Percentiles rank a stretch among this genome's conserved stretches.
Evolutionary conservation across 2,113 vertebrate species (phyloP).

Genomic region (Gyps fulvus): DNA sequence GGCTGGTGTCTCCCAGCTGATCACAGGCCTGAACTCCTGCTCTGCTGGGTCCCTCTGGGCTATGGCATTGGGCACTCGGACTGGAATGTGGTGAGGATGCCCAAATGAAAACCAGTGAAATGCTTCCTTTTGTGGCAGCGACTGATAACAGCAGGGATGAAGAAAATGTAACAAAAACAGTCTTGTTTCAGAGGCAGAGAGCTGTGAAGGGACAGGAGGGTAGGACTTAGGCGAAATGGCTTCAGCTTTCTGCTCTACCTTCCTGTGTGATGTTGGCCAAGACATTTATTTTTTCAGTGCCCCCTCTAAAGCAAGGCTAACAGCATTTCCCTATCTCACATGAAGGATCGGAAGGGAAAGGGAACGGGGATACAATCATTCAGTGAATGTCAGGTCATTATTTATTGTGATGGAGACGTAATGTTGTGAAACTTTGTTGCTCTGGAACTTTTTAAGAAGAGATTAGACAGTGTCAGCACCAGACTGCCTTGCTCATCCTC

Average conservation of each 20-base stretch:
- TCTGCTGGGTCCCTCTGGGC: neutral
- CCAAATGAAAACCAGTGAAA: neutral
- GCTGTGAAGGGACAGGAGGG: neutral
- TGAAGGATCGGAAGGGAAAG: neutral
- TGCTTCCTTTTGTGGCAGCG: neutral
- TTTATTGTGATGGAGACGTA: neutral
- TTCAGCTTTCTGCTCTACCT: neutral
- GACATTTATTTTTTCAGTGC: neutral
- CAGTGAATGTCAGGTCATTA: constrained; percentile 24
- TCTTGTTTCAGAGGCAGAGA: neutral
- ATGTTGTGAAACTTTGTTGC: neutral
- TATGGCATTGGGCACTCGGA: fast-evolving
- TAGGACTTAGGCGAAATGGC: neutral
- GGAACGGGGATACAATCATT: neutral
- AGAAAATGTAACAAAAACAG: neutral
- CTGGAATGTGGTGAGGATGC: neutral
- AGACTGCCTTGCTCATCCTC: neutral
- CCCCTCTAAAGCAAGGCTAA: neutral
- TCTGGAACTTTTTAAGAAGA: neutral
- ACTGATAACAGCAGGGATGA: neutral
- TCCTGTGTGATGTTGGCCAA: neutral
- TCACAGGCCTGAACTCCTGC: neutral
- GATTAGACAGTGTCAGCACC: neutral
- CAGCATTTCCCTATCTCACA: neutral
- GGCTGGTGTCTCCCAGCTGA: neutral